Conservation (phyloP, 2,888 invertebrate species). For the Brenthis ino region DNA sequence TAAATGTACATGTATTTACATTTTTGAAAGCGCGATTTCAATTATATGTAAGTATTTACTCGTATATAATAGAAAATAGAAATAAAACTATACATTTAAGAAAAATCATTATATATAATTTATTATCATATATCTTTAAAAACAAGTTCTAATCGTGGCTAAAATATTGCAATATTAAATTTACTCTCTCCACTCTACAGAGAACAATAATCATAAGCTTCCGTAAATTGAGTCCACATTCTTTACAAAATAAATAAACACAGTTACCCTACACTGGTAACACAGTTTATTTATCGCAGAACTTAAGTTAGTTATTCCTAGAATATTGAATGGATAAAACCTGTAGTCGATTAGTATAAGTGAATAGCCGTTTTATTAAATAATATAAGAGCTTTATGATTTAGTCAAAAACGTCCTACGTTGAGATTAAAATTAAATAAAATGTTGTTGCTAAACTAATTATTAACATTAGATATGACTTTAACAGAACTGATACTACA, state of each 20-base stretch:
- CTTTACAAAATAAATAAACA: constrained; percentile 71
- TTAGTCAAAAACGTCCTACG: neutral
- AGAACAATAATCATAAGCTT: constrained; percentile 63
- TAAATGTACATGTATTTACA: neutral
- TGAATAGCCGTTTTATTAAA: constrained; percentile 23
- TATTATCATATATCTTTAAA: no score
- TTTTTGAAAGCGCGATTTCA: neutral
- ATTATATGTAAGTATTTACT: no score
- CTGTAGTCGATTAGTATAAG: constrained; percentile 68
- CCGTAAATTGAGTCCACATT: constrained; percentile 55
- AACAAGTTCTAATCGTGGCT: neutral
- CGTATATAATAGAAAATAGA: no score
- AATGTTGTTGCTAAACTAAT: neutral
- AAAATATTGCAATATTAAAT: neutral
- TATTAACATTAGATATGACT: neutral
- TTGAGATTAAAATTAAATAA: constrained; percentile 7
- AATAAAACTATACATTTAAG: no score
- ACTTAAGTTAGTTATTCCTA: constrained; percentile 71
- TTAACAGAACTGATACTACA: neutral
- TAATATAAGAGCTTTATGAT: constrained; percentile 10
- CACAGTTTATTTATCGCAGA: constrained; percentile 75
- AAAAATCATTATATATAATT: no score
- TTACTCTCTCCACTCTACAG: neutral
- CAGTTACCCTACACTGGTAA: constrained; percentile 47
- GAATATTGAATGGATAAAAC: constrained; percentile 62